phyloP scores from a whole-genome alignment of 2,113 vertebrate species.

The Psephotus haematonotus region DNA sequence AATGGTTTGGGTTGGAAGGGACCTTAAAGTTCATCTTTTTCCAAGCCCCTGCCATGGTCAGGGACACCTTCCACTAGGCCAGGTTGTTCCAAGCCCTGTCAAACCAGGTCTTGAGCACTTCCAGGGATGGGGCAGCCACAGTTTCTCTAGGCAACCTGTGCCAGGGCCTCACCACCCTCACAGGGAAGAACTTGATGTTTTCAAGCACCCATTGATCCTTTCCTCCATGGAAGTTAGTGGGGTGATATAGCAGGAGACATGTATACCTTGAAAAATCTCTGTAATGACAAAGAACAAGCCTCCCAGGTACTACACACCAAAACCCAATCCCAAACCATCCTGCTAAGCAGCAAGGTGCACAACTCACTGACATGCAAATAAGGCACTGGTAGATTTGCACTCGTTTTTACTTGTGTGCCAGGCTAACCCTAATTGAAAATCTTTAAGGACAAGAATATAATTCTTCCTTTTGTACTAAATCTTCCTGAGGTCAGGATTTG shows the following conservation, averaged over 20 bases:
- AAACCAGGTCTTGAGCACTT: neutral
- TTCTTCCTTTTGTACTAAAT: neutral
- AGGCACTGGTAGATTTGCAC: neutral
- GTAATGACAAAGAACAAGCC: neutral
- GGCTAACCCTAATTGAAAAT: neutral
- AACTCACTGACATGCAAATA: neutral
- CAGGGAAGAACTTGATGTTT: neutral
- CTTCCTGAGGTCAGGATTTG: neutral
- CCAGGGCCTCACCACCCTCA: neutral
- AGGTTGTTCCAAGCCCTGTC: neutral
- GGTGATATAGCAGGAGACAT: neutral
- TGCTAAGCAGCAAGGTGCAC: neutral
- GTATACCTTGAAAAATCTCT: neutral
- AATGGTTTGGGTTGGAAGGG: neutral
- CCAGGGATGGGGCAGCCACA: neutral
- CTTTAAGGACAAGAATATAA: neutral
- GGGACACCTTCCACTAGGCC: neutral
- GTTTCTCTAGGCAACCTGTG: neutral
- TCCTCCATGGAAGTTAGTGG: neutral
- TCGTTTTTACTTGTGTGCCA: neutral
- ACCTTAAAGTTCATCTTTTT: neutral
- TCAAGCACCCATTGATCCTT: neutral
- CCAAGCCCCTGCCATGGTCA: neutral
- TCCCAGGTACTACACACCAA: neutral
- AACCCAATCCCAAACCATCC: neutral